These are phyloP conservation scores for Poeciliopsis prolifica DNA, from an alignment of 2,113 vertebrate species.

Conservation along the genomic window DNA sequence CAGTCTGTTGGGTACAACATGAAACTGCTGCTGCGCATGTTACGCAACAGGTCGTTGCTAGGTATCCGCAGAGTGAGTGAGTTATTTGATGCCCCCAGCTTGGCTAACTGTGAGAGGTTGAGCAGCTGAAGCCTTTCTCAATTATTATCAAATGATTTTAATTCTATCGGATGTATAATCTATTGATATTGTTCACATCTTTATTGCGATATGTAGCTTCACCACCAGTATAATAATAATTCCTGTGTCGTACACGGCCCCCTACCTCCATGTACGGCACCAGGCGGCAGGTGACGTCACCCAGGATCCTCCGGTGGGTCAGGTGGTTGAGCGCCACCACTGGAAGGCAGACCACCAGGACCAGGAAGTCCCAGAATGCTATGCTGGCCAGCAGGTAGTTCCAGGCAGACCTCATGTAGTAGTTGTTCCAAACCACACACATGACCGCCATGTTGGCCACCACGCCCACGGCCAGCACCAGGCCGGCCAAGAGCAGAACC, in stretches of 20 bases:
- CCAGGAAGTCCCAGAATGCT: constrained; percentile 97
- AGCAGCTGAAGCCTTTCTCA: too few species aligned
- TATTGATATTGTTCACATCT: too few species aligned
- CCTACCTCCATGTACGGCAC: constrained; percentile 98
- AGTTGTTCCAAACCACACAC: constrained; percentile 97
- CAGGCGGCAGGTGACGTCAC: constrained; percentile 88
- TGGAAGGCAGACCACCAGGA: constrained; percentile 93
- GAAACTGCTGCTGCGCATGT: too few species aligned
- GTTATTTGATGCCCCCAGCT: too few species aligned
- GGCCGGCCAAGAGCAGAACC: constrained; percentile 85
- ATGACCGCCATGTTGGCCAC: constrained; percentile 94
- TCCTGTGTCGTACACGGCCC: neutral
- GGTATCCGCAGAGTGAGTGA: too few species aligned
- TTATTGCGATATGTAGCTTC: too few species aligned
- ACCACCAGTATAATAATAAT: too few species aligned
- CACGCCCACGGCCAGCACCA: constrained; percentile 89
- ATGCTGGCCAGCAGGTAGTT: constrained; percentile 95
- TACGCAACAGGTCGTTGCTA: too few species aligned
- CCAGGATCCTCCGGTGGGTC: constrained; percentile 90
- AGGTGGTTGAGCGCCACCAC: constrained; percentile 93
- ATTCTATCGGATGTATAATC: too few species aligned
- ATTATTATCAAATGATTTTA: too few species aligned
- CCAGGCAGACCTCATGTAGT: constrained; percentile 95
- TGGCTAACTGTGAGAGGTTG: too few species aligned
- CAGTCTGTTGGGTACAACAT: too few species aligned